These are phyloP conservation scores for Netelia melanura DNA, from an alignment of 2,888 invertebrate species.

Conservation along the genomic window DNA sequence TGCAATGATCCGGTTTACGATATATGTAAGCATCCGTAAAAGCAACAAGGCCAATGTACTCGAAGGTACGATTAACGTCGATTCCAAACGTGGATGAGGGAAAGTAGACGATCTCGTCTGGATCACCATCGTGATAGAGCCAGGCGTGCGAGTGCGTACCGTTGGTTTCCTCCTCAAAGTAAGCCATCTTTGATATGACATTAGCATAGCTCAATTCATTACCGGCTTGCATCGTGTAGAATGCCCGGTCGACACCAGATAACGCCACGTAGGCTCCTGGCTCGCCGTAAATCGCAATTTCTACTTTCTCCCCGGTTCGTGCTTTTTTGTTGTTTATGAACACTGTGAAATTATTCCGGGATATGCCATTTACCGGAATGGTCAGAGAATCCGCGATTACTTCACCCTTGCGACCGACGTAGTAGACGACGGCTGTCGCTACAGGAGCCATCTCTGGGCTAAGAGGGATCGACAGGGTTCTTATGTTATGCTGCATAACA, in stretches of 20 bases:
- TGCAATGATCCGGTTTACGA: slow-evolving; percentile 89
- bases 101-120: slow-evolving; percentile 94
- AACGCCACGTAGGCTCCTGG: slow-evolving; percentile 97
- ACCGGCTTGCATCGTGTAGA: slow-evolving; percentile 97
- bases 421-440: slow-evolving; percentile 95
- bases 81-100: slow-evolving; percentile 96
- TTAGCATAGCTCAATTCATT: slow-evolving; percentile 95
- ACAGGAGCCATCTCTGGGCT: slow-evolving; percentile 97
- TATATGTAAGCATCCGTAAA: slow-evolving; percentile 95
- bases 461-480: slow-evolving; percentile 93
- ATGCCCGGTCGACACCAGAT: slow-evolving; percentile 95
- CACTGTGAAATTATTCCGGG: slow-evolving; percentile 95
- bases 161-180: slow-evolving; percentile 94
- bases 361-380: slow-evolving; percentile 98
- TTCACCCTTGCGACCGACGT: slow-evolving; percentile 92
- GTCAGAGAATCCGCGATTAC: slow-evolving; percentile 97
- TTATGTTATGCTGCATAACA: slow-evolving; percentile 91
- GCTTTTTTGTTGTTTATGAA: slow-evolving; percentile 97
- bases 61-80: slow-evolving; percentile 97
- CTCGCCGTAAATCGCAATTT: slow-evolving; percentile 96
- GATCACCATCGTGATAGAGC: slow-evolving; percentile 94
- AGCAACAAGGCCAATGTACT: slow-evolving; percentile 94
- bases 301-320: slow-evolving; percentile 96
- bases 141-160: slow-evolving; percentile 94
- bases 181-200: slow-evolving; percentile 94